Conservation (phyloP, 2,888 invertebrate species). For the Drosophila antonietae region DNA sequence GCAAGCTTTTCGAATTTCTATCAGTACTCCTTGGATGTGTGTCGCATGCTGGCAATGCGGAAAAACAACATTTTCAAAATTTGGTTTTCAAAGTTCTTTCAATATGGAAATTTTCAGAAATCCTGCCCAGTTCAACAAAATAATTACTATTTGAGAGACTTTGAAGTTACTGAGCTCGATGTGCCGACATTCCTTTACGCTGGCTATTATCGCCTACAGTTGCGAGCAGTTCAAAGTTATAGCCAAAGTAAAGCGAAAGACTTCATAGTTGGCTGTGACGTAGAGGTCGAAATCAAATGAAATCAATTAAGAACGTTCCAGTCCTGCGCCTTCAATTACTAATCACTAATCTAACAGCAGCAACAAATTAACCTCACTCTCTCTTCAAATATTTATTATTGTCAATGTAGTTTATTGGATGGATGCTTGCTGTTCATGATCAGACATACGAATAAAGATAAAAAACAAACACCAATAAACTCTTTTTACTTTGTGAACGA, state of each 20-base stretch:
- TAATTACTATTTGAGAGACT: constrained; percentile 49
- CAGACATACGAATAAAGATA: not conserved
- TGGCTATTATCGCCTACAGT: constrained; percentile 48
- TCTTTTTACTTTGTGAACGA: not conserved
- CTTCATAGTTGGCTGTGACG: constrained; percentile 35
- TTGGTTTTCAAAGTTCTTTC: constrained; percentile 47
- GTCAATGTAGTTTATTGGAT: too few relatives aligned
- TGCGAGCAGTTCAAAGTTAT: constrained; percentile 35
- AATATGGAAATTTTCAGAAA: constrained; percentile 58
- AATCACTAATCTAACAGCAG: too few relatives aligned
- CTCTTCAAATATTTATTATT: too few relatives aligned
- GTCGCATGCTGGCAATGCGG: constrained; percentile 45
- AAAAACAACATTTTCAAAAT: constrained; percentile 49
- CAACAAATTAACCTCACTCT: too few relatives aligned
- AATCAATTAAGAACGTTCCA: not conserved
- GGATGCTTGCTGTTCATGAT: not conserved
- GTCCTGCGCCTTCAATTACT: not conserved
- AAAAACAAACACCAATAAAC: not conserved
- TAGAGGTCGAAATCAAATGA: constrained; percentile 49
- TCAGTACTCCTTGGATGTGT: constrained; percentile 59
- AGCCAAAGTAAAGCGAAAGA: constrained; percentile 15
- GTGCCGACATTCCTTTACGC: constrained; percentile 54
- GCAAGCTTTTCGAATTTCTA: constrained; percentile 38
- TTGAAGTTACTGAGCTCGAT: constrained; percentile 29
- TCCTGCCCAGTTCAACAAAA: constrained; percentile 56